Percentiles rank a stretch among this genome's conserved stretches.
These are phyloP conservation scores for Sarcophaga caerulescens DNA, from an alignment of 2,888 invertebrate species.

Conservation along the genomic window DNA sequence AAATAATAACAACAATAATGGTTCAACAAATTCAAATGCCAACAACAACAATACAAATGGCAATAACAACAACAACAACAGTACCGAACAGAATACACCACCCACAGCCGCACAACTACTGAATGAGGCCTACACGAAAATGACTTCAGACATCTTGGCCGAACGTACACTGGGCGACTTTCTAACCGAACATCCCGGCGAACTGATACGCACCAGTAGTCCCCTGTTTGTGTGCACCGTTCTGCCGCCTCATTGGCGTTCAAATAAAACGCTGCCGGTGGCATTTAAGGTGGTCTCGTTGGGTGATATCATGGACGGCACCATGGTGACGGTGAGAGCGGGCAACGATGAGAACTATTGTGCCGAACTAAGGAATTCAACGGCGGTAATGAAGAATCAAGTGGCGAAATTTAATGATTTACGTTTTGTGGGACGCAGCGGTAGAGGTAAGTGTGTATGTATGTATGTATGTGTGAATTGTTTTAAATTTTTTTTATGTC, in stretches of 20 bases:
- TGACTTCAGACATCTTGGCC: slow-evolving; percentile 94
- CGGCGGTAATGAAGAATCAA: slow-evolving; percentile 98
- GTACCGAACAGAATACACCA: slow-evolving; percentile 84
- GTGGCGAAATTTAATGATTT: slow-evolving; percentile 99
- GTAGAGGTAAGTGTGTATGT: slow-evolving; percentile 91
- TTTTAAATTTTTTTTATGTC: slow-evolving; percentile 2
- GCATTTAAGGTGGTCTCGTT: slow-evolving; percentile 98
- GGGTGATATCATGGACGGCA: slow-evolving; percentile 97
- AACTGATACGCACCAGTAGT: slow-evolving; percentile 94
- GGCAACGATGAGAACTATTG: slow-evolving; percentile 99
- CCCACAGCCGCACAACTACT: slow-evolving; percentile 86
- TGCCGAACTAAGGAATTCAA: slow-evolving; percentile 96
- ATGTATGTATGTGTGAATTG: slow-evolving; percentile 75
- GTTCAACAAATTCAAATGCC: slow-evolving; percentile 71
- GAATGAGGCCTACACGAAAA: slow-evolving; percentile 92
- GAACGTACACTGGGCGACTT: slow-evolving; percentile 93
- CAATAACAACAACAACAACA: slow-evolving; percentile 76
- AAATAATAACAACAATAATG: slow-evolving; percentile 82
- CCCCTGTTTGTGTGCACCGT: slow-evolving; percentile 98
- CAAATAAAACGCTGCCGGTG: slow-evolving; percentile 98
- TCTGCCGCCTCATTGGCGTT: slow-evolving; percentile 97
- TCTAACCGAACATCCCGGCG: slow-evolving; percentile 94
- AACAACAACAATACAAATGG: slow-evolving; percentile 82
- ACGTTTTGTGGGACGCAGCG: slow-evolving; percentile 98
- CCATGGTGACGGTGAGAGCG: slow-evolving; percentile 96